phyloP scores from a whole-genome alignment of 2,113 vertebrate species.

The Protomyctophum bolini region DNA sequence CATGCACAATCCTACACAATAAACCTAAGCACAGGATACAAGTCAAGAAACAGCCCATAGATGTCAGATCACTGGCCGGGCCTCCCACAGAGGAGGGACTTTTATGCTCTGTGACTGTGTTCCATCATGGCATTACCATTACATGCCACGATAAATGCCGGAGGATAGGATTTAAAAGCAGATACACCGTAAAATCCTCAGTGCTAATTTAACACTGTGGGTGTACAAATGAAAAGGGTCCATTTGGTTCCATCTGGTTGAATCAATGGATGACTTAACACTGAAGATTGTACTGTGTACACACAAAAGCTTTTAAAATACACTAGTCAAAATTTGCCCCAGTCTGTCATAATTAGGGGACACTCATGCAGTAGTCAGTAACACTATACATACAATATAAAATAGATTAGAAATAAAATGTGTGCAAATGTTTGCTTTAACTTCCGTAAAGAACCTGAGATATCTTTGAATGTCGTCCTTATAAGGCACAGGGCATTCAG shows the following conservation, averaged over 20 bases:
- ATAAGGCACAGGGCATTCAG: conserved; percentile 33
- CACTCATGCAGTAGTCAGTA: too few species aligned
- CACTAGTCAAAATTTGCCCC: conserved; percentile 18
- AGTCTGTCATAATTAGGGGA: not conserved
- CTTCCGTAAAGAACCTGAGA: not conserved
- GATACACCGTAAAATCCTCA: not conserved
- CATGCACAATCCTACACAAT: not conserved
- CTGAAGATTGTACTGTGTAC: conserved; percentile 21
- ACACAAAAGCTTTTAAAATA: conserved; percentile 12
- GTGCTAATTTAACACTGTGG: too few species aligned
- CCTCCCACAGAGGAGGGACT: not conserved
- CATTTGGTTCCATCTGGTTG: too few species aligned
- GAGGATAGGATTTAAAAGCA: conserved; percentile 11
- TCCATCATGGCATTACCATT: conserved; percentile 12
- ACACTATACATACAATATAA: too few species aligned
- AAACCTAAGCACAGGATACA: conserved; percentile 4
- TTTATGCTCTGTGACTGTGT: conserved; percentile 1
- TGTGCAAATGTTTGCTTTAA: too few species aligned
- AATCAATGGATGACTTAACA: too few species aligned
- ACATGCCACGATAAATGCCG: conserved; percentile 17
- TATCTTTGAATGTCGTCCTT: conserved; percentile 18
- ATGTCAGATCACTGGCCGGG: not conserved
- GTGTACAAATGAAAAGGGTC: too few species aligned
- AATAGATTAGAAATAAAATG: too few species aligned
- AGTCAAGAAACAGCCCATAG: not conserved